Base-by-base conservation (phyloP, 2,888 invertebrate species). In the Platynereis dumerilii region DNA sequence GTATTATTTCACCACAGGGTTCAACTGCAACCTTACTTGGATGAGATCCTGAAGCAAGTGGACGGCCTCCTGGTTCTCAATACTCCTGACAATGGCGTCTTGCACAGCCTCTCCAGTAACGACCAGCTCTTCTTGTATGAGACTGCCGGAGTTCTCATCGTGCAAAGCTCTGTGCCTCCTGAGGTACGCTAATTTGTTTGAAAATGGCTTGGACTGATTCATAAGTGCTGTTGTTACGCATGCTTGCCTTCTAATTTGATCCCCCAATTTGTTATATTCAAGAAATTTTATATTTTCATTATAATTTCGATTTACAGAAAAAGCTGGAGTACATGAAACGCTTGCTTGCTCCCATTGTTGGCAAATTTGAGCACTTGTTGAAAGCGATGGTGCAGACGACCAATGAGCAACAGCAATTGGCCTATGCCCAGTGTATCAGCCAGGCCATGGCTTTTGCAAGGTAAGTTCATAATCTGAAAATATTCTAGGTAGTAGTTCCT, bases 51-150 rank as follows among this genome's bases (percentile, higher is more conserved):
- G 54, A 81, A 81, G 59, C 80, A 85, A 29, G 78, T 88, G 57
- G 85, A 86, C 59, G 87, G 87, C 61, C 80, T 88, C n/a, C 75
- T 88, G 56, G 81, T 84, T 1, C 76, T 87, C 26, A 81, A 83
- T 64, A 79, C 85, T 2, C 83, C 85, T 20, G 79, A 83, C 45
- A 85, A 84, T 69, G 80, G 80, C 15, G 53, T 39, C 15, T 72
- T 72, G 59, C 79, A 80, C 29, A 77, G 85, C 48, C 78, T 87
- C 53, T 82, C 85, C 1, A 76, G 83, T 28, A 87, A 87, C 68
- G 88, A 88, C 74, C 88, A 88, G 77, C 79, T 87, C 56, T 88
- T 86, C 75, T 76, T 88, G 42, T 88, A 86, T 72, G 88, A 88
- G 82, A 86, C 88, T 1, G 86, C 87, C 42, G 86, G 87, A 1